Conservation (phyloP, 1,140 invertebrate genomes). For the Myzus persicae region DNA sequence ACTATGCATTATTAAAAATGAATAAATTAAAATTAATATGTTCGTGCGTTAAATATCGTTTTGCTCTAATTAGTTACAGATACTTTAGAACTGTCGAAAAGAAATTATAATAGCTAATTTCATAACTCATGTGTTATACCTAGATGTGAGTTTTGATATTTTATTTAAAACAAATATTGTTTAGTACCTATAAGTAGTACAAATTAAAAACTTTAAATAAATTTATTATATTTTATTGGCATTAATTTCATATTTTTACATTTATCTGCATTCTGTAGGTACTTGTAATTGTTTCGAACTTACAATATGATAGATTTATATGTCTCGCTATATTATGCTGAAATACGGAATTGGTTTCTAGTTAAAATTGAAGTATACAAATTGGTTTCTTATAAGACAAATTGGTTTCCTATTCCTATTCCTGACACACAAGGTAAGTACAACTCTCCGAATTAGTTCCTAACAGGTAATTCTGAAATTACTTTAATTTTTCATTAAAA, state of each 20-base stretch:
- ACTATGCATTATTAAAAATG: conserved; percentile 9
- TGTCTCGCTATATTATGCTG: too few relatives aligned
- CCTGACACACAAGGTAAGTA: too few relatives aligned
- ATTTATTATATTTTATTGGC: not conserved
- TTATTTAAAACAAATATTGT: not conserved
- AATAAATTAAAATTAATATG: not conserved
- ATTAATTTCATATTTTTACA: not conserved
- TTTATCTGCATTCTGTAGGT: not conserved
- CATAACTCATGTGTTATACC: not conserved
- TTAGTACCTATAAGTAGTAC: not conserved
- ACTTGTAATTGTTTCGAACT: not conserved
- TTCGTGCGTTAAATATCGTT: not conserved
- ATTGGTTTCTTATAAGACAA: not conserved
- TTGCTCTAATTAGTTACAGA: conserved; percentile 4
- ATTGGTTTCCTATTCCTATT: not conserved
- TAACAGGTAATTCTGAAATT: not conserved
- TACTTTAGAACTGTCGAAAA: conserved; percentile 4
- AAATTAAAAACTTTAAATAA: not conserved
- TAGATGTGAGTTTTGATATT: not conserved
- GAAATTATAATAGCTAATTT: not conserved
- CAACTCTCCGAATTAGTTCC: not conserved
- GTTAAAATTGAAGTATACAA: not conserved
- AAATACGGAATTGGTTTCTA: not conserved
- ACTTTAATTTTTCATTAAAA: not conserved
- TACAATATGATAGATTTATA: too few relatives aligned